phyloP scores from a whole-genome alignment of 2,888 invertebrate genomes.

The Apantesis nais region DNA sequence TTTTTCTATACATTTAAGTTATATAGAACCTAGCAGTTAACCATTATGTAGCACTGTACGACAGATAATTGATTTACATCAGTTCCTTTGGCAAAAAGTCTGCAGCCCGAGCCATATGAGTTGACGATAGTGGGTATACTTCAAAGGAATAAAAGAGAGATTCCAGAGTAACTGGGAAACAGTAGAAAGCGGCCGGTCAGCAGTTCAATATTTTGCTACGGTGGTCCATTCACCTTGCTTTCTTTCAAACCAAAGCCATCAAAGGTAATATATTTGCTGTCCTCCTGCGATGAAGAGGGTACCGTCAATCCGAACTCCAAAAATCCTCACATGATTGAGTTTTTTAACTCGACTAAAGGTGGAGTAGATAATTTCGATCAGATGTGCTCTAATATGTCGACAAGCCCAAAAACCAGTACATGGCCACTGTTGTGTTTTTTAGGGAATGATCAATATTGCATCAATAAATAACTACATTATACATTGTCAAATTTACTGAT shows the following conservation, averaged over 20 bases:
- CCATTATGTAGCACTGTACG: no score
- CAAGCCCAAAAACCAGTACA: no score
- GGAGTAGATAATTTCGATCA: conserved; percentile 44
- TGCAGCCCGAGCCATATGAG: conserved; percentile 18
- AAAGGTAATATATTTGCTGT: conserved; percentile 38
- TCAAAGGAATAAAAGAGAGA: conserved; percentile 44
- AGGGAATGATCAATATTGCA: no score
- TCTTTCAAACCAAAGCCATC: conserved; percentile 49
- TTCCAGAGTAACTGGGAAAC: conserved; percentile 47
- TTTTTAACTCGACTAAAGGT: conserved; percentile 45
- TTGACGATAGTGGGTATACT: conserved; percentile 18
- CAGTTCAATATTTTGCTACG: conserved; percentile 50
- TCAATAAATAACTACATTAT: no score
- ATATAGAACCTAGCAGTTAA: no score
- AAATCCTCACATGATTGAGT: conserved; percentile 41
- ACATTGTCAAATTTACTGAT: no score
- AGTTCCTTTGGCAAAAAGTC: conserved; percentile 9
- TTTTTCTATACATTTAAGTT: no score
- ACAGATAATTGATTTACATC: conserved; percentile 27
- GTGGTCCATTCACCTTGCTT: conserved; percentile 47
- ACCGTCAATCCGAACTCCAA: conserved; percentile 2
- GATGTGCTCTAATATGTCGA: no score
- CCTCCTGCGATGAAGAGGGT: conserved; percentile 23
- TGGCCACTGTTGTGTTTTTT: no score
- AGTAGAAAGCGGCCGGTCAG: conserved; percentile 41